phyloP scores from a whole-genome alignment of 2,888 invertebrate species.

The Cloeon dipterum region DNA sequence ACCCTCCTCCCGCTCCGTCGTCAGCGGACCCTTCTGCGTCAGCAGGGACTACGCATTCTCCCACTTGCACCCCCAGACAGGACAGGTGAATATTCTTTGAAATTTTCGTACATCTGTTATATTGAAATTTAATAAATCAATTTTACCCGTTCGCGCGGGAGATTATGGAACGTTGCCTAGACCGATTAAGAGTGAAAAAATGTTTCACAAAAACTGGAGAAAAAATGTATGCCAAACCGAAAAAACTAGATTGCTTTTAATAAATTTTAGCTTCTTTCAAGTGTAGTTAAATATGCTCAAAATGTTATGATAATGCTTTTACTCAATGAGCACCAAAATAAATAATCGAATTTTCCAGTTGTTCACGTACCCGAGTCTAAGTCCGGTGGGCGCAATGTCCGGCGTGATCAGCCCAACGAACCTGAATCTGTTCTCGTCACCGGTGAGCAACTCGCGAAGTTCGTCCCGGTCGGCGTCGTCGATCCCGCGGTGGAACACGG shows the following conservation, averaged over 20 bases:
- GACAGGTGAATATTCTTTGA: no score
- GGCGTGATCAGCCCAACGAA: slow-evolving; percentile 77
- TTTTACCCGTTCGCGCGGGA: no score
- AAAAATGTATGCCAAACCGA: no score
- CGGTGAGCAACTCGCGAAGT: slow-evolving; percentile 30
- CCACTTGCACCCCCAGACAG: slow-evolving; percentile 81
- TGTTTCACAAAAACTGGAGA: no score
- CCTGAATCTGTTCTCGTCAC: slow-evolving; percentile 55
- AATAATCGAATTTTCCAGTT: slow-evolving; percentile 33
- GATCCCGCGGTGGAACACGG: slow-evolving; percentile 58
- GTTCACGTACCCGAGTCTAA: slow-evolving; percentile 73
- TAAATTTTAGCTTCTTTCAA: no score
- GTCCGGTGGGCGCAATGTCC: slow-evolving; percentile 47
- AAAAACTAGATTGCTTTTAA: no score
- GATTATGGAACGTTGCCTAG: no score
- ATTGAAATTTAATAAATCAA: no score
- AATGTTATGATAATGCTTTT: background rate
- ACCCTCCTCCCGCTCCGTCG: slow-evolving; percentile 11
- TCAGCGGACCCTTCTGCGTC: slow-evolving; percentile 16
- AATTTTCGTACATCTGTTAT: no score
- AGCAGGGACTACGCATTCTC: slow-evolving; percentile 63
- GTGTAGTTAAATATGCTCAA: no score
- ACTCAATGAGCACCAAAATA: background rate
- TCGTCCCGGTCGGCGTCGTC: slow-evolving; percentile 16
- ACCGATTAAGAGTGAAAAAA: no score